Conservation (phyloP, 1,140 invertebrate species). For the Heliconius melpomene region DNA sequence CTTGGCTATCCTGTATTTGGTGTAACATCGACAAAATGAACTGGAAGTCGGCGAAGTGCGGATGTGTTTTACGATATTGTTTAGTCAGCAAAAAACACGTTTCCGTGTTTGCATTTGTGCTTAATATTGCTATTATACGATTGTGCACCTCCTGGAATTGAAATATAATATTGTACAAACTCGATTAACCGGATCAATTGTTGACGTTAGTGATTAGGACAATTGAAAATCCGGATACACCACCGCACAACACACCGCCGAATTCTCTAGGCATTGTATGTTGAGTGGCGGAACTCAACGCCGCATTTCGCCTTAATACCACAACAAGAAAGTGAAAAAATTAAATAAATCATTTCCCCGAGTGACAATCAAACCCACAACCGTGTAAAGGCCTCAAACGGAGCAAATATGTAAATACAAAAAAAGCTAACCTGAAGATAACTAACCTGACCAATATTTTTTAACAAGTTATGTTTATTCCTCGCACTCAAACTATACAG, state of each 20-base stretch:
- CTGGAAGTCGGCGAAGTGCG: constrained; percentile 62
- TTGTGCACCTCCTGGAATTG: constrained; percentile 45
- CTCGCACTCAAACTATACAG: constrained; percentile 39
- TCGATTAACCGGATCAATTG: too few relatives aligned
- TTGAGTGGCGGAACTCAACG: too few relatives aligned
- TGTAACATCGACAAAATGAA: constrained; percentile 52
- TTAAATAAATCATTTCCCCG: too few relatives aligned
- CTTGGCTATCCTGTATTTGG: constrained; percentile 43
- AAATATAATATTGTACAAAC: neutral
- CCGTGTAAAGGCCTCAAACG: neutral
- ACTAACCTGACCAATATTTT: constrained; percentile 42
- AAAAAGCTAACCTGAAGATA: neutral
- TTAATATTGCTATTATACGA: constrained; percentile 40
- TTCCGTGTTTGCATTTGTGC: neutral
- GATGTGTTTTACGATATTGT: constrained; percentile 52
- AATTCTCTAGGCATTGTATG: too few relatives aligned
- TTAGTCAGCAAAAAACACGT: constrained; percentile 43
- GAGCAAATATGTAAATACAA: neutral
- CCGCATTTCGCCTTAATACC: too few relatives aligned
- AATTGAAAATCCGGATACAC: too few relatives aligned
- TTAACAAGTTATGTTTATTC: constrained; percentile 37
- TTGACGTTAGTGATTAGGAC: too few relatives aligned
- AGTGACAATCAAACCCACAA: too few relatives aligned
- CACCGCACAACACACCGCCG: too few relatives aligned
- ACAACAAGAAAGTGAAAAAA: too few relatives aligned